A percentile compares a stretch with the other conserved stretches of the same genome.
phyloP scores from a whole-genome alignment of 2,113 vertebrate species.

The Cranoglanis bouderius region DNA sequence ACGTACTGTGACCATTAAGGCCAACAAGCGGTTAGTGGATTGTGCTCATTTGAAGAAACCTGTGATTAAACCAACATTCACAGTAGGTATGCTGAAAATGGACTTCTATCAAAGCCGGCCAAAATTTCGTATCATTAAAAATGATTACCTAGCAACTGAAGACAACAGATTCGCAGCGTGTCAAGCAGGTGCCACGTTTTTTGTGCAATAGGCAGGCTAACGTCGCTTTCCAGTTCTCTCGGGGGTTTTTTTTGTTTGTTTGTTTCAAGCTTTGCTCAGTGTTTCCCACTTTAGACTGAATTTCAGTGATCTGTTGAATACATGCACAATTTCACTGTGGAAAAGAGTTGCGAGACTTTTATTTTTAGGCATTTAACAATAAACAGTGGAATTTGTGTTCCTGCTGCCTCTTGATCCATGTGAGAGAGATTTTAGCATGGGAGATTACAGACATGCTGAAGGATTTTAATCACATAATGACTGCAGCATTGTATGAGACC shows the following conservation, averaged over 20 bases:
- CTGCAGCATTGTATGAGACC: conserved; percentile 63
- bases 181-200: not conserved
- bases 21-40: not conserved
- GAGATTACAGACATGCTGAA: conserved; percentile 64
- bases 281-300: not conserved
- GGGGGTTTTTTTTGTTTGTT: not conserved
- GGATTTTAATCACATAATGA: conserved; percentile 79
- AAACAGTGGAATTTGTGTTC: conserved; percentile 5
- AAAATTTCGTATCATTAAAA: conserved; percentile 7
- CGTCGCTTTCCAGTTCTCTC: not conserved
- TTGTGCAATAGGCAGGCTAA: not conserved
- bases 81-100: not conserved
- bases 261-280: not conserved
- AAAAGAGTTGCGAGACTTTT: not conserved
- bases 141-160: conserved; percentile 23
- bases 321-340: not conserved
- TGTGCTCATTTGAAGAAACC: not conserved
- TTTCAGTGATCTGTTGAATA: not conserved
- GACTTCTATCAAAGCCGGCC: not conserved
- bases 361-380: not conserved
- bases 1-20: not conserved
- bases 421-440: conserved; percentile 66
- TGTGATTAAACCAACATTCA: conserved; percentile 10
- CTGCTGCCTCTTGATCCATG: conserved; percentile 52
- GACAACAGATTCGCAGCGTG: not conserved